Conservation (phyloP, 37 sponge, comb jelly and placozoan genomes). For the Crambe crambe region DNA sequence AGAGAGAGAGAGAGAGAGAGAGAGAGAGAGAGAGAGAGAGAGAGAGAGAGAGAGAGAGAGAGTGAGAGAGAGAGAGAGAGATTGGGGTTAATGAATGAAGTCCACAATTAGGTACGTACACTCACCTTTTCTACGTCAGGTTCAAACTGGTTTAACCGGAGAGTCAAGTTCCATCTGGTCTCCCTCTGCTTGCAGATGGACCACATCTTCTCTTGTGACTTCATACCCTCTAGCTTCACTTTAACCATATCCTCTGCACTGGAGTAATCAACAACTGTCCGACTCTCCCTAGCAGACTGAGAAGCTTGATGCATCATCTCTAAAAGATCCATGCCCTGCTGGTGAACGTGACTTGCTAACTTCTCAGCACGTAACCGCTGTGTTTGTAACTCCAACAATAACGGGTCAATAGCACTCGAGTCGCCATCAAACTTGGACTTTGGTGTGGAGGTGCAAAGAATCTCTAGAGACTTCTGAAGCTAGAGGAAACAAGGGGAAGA, state of each 20-base stretch:
- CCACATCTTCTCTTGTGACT: constrained; percentile 18
- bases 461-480: background rate
- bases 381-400: constrained; percentile 3
- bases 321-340: constrained; percentile 5
- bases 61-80: too few relatives aligned
- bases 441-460: background rate
- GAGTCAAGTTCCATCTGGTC: constrained; percentile 20
- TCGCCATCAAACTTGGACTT: constrained; percentile 5
- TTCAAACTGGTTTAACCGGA: constrained; percentile 32
- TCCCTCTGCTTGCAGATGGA: constrained; percentile 26
- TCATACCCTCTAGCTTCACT: constrained; percentile 7
- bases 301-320: constrained; percentile 4
- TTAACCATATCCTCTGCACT: background rate
- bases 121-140: constrained; percentile 36
- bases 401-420: background rate
- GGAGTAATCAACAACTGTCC: constrained; percentile 9
- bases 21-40: constrained; percentile 19
- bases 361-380: background rate
- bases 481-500: background rate
- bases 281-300: background rate
- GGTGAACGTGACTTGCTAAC: background rate
- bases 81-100: background rate
- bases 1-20: constrained; percentile 33
- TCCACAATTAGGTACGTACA: background rate
- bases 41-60: too few relatives aligned